These are phyloP conservation scores for Protobothrops flavoviridis DNA, from an alignment of 2,113 vertebrate species.

Conservation along the genomic window DNA sequence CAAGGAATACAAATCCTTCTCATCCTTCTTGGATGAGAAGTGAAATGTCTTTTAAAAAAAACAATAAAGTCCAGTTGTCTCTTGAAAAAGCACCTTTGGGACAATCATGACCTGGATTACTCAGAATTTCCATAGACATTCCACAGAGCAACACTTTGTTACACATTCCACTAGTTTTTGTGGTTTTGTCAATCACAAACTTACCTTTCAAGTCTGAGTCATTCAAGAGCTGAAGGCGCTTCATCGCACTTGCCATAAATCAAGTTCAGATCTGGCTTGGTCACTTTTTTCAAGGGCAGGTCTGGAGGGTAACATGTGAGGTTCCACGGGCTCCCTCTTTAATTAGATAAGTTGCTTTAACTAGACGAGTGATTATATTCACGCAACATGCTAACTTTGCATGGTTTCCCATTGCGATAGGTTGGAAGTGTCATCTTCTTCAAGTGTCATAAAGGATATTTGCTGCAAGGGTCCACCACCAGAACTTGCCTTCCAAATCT, in stretches of 20 bases:
- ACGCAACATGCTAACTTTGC: neutral
- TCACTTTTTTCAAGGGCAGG: neutral
- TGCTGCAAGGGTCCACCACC: constrained; percentile 94
- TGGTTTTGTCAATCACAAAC: neutral
- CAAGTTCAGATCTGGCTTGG: neutral
- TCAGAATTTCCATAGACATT: too few species aligned
- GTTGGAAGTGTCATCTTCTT: constrained; percentile 88
- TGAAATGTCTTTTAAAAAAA: too few species aligned
- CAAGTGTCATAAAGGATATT: constrained; percentile 93
- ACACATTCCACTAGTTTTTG: neutral
- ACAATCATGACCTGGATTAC: too few species aligned
- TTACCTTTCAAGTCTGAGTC: neutral
- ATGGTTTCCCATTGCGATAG: constrained; percentile 43
- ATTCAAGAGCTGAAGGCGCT: neutral
- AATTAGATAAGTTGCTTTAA: neutral
- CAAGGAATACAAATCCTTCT: too few species aligned
- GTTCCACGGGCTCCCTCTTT: neutral
- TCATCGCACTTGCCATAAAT: neutral
- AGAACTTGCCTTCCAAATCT: constrained; percentile 95
- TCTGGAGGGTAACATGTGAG: neutral
- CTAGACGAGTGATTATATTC: neutral
- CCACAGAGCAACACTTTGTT: neutral
- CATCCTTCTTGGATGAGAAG: too few species aligned
- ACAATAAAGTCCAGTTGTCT: too few species aligned
- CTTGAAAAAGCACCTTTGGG: too few species aligned